phyloP scores from a whole-genome alignment of 2,113 vertebrate genomes.

The Festucalex cinctus region DNA sequence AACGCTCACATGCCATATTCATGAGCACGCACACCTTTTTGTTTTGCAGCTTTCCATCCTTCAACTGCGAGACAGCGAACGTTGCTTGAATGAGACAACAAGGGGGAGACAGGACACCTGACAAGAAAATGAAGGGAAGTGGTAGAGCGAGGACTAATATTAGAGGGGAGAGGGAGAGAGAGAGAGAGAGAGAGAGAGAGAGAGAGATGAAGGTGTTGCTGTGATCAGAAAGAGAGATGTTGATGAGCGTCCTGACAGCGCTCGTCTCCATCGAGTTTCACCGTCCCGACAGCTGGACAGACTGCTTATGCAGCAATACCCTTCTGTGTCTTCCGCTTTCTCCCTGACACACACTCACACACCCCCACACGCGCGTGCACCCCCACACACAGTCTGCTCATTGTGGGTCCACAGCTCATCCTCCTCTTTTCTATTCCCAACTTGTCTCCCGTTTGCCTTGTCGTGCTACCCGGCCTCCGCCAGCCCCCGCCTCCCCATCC shows the following conservation, averaged over 20 bases:
- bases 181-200: constrained; percentile 8
- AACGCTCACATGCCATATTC: constrained; percentile 15
- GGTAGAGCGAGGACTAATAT: constrained; percentile 10
- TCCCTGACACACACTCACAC: neutral
- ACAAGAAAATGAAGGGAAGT: neutral
- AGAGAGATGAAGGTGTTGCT: constrained; percentile 15
- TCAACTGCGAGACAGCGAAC: constrained; percentile 40
- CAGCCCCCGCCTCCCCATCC: neutral
- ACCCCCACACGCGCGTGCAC: constrained; percentile 8
- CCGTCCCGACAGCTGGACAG: constrained; percentile 62
- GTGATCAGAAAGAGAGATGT: constrained; percentile 43
- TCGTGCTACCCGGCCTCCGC: neutral
- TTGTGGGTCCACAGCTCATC: constrained; percentile 26
- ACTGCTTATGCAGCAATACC: constrained; percentile 72
- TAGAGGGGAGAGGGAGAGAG: constrained; percentile 24
- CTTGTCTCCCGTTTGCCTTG: constrained; percentile 34
- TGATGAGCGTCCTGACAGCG: constrained; percentile 53
- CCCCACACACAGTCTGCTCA: constrained; percentile 18
- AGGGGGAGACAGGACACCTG: neutral
- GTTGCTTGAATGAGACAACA: constrained; percentile 49
- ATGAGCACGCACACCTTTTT: constrained; percentile 34
- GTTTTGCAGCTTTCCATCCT: constrained; percentile 29
- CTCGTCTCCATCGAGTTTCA: constrained; percentile 47
- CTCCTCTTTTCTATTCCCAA: constrained; percentile 36
- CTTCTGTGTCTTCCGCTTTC: constrained; percentile 48